These are phyloP conservation scores for Aptenodytes patagonicus DNA, from an alignment of 2,113 vertebrate genomes.

Conservation along the genomic window DNA sequence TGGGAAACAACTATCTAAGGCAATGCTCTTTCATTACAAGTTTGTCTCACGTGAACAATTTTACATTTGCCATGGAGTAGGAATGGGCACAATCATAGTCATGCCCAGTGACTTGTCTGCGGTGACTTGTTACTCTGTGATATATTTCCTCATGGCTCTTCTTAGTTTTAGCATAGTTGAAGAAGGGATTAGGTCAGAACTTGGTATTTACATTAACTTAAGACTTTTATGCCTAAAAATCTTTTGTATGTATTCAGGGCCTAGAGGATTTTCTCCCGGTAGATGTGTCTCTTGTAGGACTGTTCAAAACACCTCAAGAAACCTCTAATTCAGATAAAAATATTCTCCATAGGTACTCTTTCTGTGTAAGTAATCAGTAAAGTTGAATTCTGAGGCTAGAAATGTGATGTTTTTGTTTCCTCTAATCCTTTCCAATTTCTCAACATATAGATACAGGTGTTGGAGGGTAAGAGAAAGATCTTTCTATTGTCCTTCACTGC, in stretches of 20 bases:
- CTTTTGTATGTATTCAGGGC: not conserved
- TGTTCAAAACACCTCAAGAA: not conserved
- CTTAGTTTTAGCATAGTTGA: not conserved
- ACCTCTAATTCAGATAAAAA: not conserved
- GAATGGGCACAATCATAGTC: not conserved
- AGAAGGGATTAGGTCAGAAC: not conserved
- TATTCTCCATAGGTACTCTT: not conserved
- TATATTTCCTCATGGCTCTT: not conserved
- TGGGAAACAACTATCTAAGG: not conserved
- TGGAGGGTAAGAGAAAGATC: not conserved
- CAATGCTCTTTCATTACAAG: not conserved
- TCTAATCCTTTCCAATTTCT: not conserved
- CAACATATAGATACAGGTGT: accelerated
- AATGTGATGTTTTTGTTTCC: accelerated
- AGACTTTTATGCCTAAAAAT: not conserved
- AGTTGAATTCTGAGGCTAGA: not conserved
- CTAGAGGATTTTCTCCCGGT: not conserved
- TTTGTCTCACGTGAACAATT: not conserved
- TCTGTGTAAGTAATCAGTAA: not conserved
- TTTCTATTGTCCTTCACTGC: not conserved
- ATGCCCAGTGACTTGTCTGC: accelerated
- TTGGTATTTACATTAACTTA: not conserved
- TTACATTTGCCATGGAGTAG: not conserved
- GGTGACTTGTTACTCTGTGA: not conserved
- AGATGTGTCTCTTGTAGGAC: not conserved